phyloP scores from a whole-genome alignment of 37 sponge, comb jelly and placozoan genomes.

The Halichondria panicea region DNA sequence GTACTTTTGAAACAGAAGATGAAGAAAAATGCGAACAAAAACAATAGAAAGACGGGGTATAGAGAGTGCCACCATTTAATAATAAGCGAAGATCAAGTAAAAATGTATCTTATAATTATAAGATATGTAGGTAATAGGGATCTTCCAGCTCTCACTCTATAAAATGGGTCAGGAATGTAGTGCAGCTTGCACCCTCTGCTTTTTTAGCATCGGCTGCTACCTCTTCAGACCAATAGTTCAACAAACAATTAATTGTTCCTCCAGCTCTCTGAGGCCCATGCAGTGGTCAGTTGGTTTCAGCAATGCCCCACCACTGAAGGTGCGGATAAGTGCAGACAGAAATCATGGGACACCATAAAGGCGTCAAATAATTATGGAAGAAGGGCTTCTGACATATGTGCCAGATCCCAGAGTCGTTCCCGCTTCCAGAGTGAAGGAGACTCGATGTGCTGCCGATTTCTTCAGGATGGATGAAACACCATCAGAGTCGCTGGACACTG shows the following conservation, averaged over 20 bases:
- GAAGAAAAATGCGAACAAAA: too few relatives aligned
- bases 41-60: too few relatives aligned
- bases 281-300: conserved; percentile 9
- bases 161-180: conserved; percentile 39
- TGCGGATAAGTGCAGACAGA: conserved; percentile 10
- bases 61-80: too few relatives aligned
- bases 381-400: not conserved
- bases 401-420: conserved; percentile 12
- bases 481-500: too few relatives aligned
- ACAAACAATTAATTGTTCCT: conserved; percentile 28
- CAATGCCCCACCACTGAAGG: conserved; percentile 6
- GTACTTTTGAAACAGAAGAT: too few relatives aligned
- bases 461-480: too few relatives aligned
- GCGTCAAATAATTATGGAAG: conserved; percentile 1
- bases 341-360: conserved; percentile 24
- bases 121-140: too few relatives aligned
- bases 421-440: too few relatives aligned
- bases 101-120: too few relatives aligned
- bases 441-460: too few relatives aligned
- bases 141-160: too few relatives aligned
- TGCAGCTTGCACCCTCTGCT: conserved; percentile 50
- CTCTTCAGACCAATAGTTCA: conserved; percentile 12
- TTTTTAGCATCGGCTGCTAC: conserved; percentile 53
- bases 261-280: not conserved
- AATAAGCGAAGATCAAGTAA: too few relatives aligned